Evolutionary conservation across 2,797 vertebrate species (phyloP), one percentile per base, ranked within the genome.

Genomic region (Scarus forsteni): DNA sequence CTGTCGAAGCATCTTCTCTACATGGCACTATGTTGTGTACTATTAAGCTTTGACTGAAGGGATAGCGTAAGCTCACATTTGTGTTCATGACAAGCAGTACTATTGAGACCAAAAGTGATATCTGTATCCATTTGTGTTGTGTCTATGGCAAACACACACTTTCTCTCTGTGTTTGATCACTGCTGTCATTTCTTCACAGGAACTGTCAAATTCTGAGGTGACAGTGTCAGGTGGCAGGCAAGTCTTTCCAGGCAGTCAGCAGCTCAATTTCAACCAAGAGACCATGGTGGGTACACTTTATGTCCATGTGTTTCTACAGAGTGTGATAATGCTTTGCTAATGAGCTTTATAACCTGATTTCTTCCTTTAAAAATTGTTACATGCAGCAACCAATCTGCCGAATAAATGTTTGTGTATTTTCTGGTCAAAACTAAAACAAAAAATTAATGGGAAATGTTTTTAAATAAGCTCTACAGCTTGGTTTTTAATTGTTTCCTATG

Each of bases 121-220:
- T 79, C 51, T 61, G 38, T 54, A 53, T 48, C 35, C 16, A 27
- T 68, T 54, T 27, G 35, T 77, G 51, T 54, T 50, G 12, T 34
- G 50, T 59, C 64, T 58, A 51, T 75, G 56, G 59, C 51, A 38
- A 50, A 18, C 54, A 15, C 27, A 73, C 51, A 61, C 8, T 63
- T 72, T 70, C 66, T 77, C 46, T 18, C 44, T 35, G 51, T 44
- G 61, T 83, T 75, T 88, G 72, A 88, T 62, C 75, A 81, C 64
- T 15, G 5, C 43, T 75, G 66, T 79, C 61, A 74, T 73, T 56
- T 81, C 70, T 66, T 88, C 59, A 77, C 64, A 98, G 96, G 95
- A 97, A 84, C 87, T 85, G 69, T 92, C 92, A 72, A 91, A 72
- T 77, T 93, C 89, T 54, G 94, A 95, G 66, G 81, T 94, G 57